Conservation (phyloP, 2,888 invertebrate species). For the Pedicia rivosa region DNA sequence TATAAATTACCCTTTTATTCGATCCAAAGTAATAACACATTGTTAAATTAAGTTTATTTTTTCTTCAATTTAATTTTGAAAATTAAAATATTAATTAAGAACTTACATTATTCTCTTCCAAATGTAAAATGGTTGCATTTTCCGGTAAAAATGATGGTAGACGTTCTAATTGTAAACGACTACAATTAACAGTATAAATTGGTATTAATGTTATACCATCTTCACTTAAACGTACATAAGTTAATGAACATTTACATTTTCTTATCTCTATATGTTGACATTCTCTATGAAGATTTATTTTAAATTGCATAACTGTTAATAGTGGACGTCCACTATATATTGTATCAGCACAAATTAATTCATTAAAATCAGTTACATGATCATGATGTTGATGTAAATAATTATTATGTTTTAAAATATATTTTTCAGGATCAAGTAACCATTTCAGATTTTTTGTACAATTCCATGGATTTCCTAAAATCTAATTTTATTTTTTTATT, state of each 20-base stretch:
- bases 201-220: slow-evolving; percentile 22
- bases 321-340: slow-evolving; percentile 22
- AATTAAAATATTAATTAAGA: not conserved
- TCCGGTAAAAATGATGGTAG: slow-evolving; percentile 25
- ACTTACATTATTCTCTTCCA: slow-evolving; percentile 24
- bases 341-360: slow-evolving; percentile 23
- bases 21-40: too few species aligned
- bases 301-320: slow-evolving; percentile 25
- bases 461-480: slow-evolving; percentile 27
- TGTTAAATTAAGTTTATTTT: too few species aligned
- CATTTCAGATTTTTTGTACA: slow-evolving; percentile 28
- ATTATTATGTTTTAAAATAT: too few species aligned
- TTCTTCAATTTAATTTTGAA: too few species aligned
- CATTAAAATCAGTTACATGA: slow-evolving; percentile 22
- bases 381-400: too few species aligned
- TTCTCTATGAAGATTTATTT: slow-evolving; percentile 21
- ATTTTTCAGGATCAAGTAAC: slow-evolving; percentile 22
- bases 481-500: slow-evolving; percentile 1
- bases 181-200: slow-evolving; percentile 28
- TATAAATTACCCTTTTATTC: too few species aligned
- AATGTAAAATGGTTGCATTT: slow-evolving; percentile 26
- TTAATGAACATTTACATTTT: slow-evolving; percentile 27
- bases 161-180: slow-evolving; percentile 20
- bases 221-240: slow-evolving; percentile 21
- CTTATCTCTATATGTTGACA: slow-evolving; percentile 24